Evolutionary conservation across 2,113 vertebrate genomes (phyloP).

Genomic region (Orcinus orca): DNA sequence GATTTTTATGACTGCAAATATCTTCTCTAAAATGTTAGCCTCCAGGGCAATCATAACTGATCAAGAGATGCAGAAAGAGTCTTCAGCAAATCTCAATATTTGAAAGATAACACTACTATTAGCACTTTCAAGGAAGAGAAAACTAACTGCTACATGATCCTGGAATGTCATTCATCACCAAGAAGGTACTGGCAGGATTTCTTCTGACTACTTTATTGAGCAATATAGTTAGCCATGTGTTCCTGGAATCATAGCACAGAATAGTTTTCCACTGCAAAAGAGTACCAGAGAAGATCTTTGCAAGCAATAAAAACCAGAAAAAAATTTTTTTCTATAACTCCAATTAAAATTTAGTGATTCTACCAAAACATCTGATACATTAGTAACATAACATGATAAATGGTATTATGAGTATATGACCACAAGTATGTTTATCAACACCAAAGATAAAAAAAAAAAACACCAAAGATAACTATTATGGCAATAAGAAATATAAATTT

Average conservation of each 20-base stretch:
- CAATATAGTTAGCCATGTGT: neutral
- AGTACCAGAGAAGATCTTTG: neutral
- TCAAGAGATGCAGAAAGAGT: neutral
- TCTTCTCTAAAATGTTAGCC: neutral
- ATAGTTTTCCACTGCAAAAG: conserved; percentile 22
- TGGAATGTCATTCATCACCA: conserved; percentile 56
- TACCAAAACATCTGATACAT: conserved; percentile 20
- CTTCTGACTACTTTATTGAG: conserved; percentile 49
- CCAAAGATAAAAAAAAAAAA: neutral
- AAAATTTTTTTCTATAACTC: neutral
- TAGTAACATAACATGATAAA: neutral
- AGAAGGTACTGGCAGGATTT: conserved; percentile 50
- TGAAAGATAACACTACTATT: conserved; percentile 54
- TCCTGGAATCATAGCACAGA: conserved; percentile 32
- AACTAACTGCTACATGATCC: conserved; percentile 42
- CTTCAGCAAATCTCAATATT: conserved; percentile 51
- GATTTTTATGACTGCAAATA: neutral
- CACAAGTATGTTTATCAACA: conserved; percentile 39
- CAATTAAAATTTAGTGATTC: conserved; percentile 26
- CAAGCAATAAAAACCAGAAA: conserved; percentile 31
- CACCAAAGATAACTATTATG: neutral
- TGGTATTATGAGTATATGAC: neutral
- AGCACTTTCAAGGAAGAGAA: conserved; percentile 60
- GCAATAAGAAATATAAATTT: neutral
- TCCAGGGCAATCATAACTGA: neutral